Evolutionary conservation across 2,797 vertebrate genomes (phyloP), one percentile per base, ranked within the genome.

Genomic region (Syngnathus rostellatus): DNA sequence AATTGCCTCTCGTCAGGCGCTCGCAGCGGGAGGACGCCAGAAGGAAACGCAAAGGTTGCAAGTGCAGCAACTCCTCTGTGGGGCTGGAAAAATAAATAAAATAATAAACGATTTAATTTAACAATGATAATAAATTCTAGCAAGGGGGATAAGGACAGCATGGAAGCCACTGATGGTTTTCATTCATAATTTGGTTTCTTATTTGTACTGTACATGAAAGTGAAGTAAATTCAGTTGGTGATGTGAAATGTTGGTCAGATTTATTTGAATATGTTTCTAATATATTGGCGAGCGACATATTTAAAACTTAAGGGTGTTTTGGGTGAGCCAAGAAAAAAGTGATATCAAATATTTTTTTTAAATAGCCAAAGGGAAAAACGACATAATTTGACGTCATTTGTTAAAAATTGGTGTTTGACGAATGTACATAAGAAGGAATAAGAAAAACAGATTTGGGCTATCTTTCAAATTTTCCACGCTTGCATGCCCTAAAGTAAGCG

Each of bases 1-100:
- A 88, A 89, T 87, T 86, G 83, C 87, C 84, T 77, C 83, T 82
- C 76, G 25, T 84, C 77, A 77, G 83, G 78, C 74, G 73, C 71
- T 82, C 64, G 55, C 81, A 76, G 77, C 65, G 76, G 83, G 73
- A 62, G 60, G 60, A 62, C 41, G 60, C 6, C 60, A 45, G 41
- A 43, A 68, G 75, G 81, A 86, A 78, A 83, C 79, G 83, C 81
- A 82, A 83, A 86, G 78, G 60, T 62, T 62, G 60, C n/a, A 79
- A 76, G 70, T 71, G 74, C 68, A 72, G 83, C 37, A 38, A 77
- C 65, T 67, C 69, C 69, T 66, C 68, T 68, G 76, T 65, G 78
- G 71, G 69, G 74, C 66, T 40, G 14, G 64, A 62, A 50, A 51
- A 64, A 50, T 38, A 38, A 38, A 63, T 19, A 16, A 63, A 63